Percentiles rank a stretch among this genome's conserved stretches.
phyloP scores from a whole-genome alignment of 2,797 vertebrate species.

The Gymnodraco acuticeps region DNA sequence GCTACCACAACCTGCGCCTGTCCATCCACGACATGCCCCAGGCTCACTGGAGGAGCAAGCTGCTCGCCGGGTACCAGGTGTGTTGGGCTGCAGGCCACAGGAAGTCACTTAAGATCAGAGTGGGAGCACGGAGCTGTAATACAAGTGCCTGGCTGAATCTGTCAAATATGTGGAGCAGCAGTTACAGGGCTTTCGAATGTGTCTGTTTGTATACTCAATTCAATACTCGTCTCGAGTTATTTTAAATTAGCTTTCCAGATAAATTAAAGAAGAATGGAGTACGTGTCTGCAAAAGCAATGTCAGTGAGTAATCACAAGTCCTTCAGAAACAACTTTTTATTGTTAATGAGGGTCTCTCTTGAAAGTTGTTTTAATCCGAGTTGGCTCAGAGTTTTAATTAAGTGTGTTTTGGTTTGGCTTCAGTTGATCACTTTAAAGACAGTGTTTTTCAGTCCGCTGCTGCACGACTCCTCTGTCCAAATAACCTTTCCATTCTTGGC shows the following conservation, averaged over 20 bases:
- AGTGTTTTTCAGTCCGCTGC: slow-evolving; percentile 43
- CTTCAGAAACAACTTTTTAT: slow-evolving; percentile 38
- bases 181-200: slow-evolving; percentile 24
- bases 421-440: slow-evolving; percentile 62
- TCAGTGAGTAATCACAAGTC: slow-evolving; percentile 47
- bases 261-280: slow-evolving; percentile 28
- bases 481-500: slow-evolving; percentile 48
- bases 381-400: slow-evolving; percentile 60
- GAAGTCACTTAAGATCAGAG: slow-evolving; percentile 59
- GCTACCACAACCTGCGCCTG: slow-evolving; percentile 98
- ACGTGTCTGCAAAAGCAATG: slow-evolving; percentile 17
- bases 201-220: slow-evolving; percentile 36
- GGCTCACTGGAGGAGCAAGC: slow-evolving; percentile 98
- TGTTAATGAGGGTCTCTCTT: slow-evolving; percentile 59
- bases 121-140: slow-evolving; percentile 47
- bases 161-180: slow-evolving; percentile 50
- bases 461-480: slow-evolving; percentile 43
- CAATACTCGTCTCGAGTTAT: slow-evolving; percentile 34
- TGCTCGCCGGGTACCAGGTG: slow-evolving; percentile 98
- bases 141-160: slow-evolving; percentile 57
- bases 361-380: slow-evolving; percentile 50
- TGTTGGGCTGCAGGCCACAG: slow-evolving; percentile 47
- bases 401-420: slow-evolving; percentile 52
- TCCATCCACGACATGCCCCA: slow-evolving; percentile 98
- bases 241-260: slow-evolving; percentile 47